Evolutionary conservation across 2,888 invertebrate species (phyloP).

Genomic region (Drosophila cyrtoloma): DNA sequence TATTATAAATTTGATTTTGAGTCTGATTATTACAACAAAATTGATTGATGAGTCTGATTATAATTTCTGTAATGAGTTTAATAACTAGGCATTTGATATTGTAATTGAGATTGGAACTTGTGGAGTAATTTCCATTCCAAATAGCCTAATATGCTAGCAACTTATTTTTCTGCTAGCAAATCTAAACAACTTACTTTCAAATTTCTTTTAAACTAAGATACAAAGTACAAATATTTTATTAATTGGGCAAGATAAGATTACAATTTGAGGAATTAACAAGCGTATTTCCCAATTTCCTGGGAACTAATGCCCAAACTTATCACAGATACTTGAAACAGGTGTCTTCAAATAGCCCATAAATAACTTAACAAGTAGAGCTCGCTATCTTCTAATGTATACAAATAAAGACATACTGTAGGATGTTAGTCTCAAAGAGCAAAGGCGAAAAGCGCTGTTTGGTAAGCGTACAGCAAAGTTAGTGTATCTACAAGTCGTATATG

Average conservation of each 20-base stretch:
- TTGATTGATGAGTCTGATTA: background rate
- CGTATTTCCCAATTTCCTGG: background rate
- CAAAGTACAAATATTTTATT: background rate
- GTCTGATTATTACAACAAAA: background rate
- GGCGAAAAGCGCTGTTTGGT: background rate
- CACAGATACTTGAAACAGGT: background rate
- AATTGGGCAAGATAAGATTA: constrained; percentile 4
- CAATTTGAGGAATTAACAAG: background rate
- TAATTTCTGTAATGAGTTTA: background rate
- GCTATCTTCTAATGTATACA: background rate
- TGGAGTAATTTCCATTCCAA: background rate
- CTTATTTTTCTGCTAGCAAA: too few relatives aligned
- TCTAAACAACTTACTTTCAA: background rate
- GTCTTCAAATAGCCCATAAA: background rate
- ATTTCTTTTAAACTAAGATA: background rate
- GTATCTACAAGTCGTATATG: constrained; percentile 20
- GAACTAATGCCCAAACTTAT: background rate
- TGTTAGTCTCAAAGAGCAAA: background rate
- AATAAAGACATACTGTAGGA: background rate
- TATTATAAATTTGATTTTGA: background rate
- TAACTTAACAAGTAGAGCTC: background rate
- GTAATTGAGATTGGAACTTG: background rate
- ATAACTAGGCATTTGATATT: background rate
- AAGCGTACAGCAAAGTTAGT: background rate
- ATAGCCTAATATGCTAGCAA: background rate